Conservation (phyloP, 2,888 invertebrate genomes). For the Sminthurinus aureus region DNA sequence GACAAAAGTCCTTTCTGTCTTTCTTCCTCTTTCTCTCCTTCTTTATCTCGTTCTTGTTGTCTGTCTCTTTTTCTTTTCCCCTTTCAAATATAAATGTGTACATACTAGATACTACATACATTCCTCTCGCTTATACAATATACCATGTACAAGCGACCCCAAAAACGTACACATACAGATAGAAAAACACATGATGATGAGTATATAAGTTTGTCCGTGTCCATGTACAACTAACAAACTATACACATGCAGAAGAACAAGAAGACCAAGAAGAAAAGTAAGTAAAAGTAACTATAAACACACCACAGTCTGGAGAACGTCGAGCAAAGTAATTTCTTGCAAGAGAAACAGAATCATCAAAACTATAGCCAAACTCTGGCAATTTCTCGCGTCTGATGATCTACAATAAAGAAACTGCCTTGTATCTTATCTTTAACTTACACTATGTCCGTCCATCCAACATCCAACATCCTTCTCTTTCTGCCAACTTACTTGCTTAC, state of each 20-base stretch:
- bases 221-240: background rate
- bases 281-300: too few species aligned
- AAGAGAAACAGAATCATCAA: constrained; percentile 55
- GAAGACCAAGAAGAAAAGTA: background rate
- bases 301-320: constrained; percentile 35
- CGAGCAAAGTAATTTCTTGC: constrained; percentile 52
- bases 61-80: constrained; percentile 8
- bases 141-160: too few species aligned
- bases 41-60: constrained; percentile 11
- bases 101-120: background rate
- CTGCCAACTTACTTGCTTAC: too few species aligned
- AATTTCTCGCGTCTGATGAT: constrained; percentile 52
- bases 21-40: constrained; percentile 13
- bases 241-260: constrained; percentile 2
- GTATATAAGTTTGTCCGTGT: too few species aligned
- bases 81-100: background rate
- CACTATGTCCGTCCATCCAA: constrained; percentile 30
- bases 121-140: background rate
- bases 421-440: constrained; percentile 49
- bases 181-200: too few species aligned
- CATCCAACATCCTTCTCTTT: constrained; percentile 12
- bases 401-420: constrained; percentile 50
- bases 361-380: constrained; percentile 50
- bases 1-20: constrained; percentile 12
- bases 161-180: too few species aligned